Base-by-base conservation (phyloP, 1,140 invertebrate genomes). In the Hyles euphorbiae region DNA sequence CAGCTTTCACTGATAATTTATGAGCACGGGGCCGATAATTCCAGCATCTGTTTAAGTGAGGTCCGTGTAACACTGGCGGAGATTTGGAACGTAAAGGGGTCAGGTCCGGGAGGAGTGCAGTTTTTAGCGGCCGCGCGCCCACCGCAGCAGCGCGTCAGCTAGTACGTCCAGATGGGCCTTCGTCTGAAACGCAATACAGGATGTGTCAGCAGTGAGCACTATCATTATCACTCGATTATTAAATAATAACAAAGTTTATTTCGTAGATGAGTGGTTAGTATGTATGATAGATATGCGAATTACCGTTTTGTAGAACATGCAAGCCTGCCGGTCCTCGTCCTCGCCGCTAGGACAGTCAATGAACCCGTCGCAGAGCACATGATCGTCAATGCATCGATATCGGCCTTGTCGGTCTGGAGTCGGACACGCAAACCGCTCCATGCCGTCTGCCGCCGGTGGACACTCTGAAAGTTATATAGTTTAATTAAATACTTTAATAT, bases 221-320 rank as follows among this genome's bases (percentile, higher is more conserved):
- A 22, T 22, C 22, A 22, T 22, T 22, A 2, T 22, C 22, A 22
- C 12, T 33, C 49, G 33, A 5, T 34, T 33, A 34, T 9, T 9
- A 40, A 40, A 8, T 40, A 40, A 8, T 40, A 5, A 40, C 8
- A 40, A 5, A 5, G 36, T 40, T 40, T 8, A 40, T 5, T 40
- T 40, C 4, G 36, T 40, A 5, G 8, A 8, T 40, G 36, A 40
- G 4, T 40, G 36, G 4, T 40, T 5, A 5, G 4, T 40, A 40
- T 40, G 8, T 8, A 40, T 40, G 36, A 40, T 40, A 40, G 36
- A 40, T 8, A 40, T 22, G 22, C 36, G 36, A 40, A 91, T 92
- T 92, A 98, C 97, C 92, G 96, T 98, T 94, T 98, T 98, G 89
- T 98, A 98, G 90, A 98, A 98, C 96, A 98, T 97, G 91, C 97